Evolutionary conservation across 2,888 invertebrate genomes (phyloP).

Genomic region (Sipha maydis): DNA sequence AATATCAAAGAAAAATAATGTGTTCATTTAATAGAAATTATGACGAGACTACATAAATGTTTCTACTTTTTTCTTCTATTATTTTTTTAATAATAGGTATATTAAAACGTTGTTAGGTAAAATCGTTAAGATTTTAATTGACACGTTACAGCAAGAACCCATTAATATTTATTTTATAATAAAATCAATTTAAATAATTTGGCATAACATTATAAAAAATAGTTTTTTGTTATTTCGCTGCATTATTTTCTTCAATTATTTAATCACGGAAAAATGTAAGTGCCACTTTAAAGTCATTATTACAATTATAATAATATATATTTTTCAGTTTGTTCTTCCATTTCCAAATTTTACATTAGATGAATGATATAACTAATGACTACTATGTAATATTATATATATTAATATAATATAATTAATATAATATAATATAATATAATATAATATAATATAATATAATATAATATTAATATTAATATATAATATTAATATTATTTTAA

Average conservation of each 20-base stretch:
- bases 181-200: conserved; percentile 32
- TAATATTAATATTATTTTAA: too few relatives aligned
- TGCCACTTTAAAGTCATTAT: not conserved
- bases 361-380: too few relatives aligned
- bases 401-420: too few relatives aligned
- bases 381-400: too few relatives aligned
- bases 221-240: not conserved
- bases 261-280: conserved; percentile 1
- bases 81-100: not conserved
- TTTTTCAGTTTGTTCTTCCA: not conserved
- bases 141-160: not conserved
- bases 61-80: not conserved
- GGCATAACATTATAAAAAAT: not conserved
- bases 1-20: not conserved
- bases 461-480: too few relatives aligned
- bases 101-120: not conserved
- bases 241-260: not conserved
- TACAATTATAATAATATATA: not conserved
- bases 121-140: conserved; percentile 39
- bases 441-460: too few relatives aligned
- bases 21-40: conserved; percentile 24
- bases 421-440: too few relatives aligned
- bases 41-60: not conserved
- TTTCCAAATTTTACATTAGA: not conserved
- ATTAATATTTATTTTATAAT: conserved; percentile 31